A percentile compares a stretch with the other conserved stretches of the same genome.
Evolutionary conservation across 2,888 invertebrate genomes (phyloP).

Genomic region (Noctua janthe): DNA sequence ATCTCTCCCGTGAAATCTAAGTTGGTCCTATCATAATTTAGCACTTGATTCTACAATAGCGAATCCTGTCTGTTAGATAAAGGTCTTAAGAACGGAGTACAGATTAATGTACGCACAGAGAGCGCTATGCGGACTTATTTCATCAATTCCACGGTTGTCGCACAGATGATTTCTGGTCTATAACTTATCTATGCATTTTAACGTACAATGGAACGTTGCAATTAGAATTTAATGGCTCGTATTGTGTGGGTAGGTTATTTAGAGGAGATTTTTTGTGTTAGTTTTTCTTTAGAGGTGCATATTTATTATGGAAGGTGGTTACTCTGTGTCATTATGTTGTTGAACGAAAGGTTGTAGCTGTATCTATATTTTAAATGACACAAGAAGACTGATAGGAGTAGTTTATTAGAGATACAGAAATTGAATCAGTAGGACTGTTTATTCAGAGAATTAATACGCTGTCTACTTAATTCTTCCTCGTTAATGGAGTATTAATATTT

Average conservation of each 20-base stretch:
- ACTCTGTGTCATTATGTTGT: conserved; percentile 32
- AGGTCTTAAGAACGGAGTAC: conserved; percentile 71
- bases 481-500: conserved; percentile 29
- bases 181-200: conserved; percentile 76
- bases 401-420: neutral
- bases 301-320: conserved; percentile 20
- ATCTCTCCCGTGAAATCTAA: conserved; percentile 80
- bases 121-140: conserved; percentile 69
- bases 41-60: conserved; percentile 83
- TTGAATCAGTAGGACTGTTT: neutral
- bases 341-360: conserved; percentile 17
- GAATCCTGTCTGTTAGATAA: conserved; percentile 81
- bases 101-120: conserved; percentile 73
- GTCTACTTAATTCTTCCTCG: conserved; percentile 3
- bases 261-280: conserved; percentile 51
- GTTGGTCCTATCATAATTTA: conserved; percentile 85
- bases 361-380: neutral
- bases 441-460: neutral
- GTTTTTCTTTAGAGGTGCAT: conserved; percentile 14
- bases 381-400: neutral
- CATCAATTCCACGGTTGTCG: conserved; percentile 75
- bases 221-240: conserved; percentile 61
- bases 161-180: conserved; percentile 67
- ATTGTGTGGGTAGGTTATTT: conserved; percentile 58
- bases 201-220: conserved; percentile 67